Conservation (phyloP, 2,888 invertebrate genomes). For the Holacanthella duospinosa region DNA sequence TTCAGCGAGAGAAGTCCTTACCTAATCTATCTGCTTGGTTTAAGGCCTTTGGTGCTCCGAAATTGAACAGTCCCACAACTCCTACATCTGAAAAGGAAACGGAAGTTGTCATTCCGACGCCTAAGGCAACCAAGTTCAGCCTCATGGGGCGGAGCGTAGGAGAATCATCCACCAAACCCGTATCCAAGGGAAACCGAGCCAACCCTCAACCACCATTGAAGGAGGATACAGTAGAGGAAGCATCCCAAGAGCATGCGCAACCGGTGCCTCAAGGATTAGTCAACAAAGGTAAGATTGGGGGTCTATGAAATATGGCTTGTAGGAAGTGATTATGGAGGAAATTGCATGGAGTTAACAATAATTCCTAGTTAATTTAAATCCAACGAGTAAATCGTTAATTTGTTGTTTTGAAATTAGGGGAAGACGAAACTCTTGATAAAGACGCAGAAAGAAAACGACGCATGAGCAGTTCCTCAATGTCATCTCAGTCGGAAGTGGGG, state of each 20-base stretch:
- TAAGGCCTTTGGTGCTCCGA: constrained; percentile 76
- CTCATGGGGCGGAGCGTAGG: constrained; percentile 34
- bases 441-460: constrained; percentile 55
- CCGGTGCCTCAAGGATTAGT: no score
- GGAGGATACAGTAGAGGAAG: no score
- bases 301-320: no score
- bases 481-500: constrained; percentile 40
- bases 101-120: constrained; percentile 40
- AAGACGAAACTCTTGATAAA: background rate
- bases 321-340: no score
- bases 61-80: background rate
- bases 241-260: background rate
- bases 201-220: no score
- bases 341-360: no score
- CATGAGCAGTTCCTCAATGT: constrained; percentile 62
- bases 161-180: constrained; percentile 4
- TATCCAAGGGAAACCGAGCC: no score
- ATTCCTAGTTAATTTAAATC: no score
- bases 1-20: constrained; percentile 57
- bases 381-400: no score
- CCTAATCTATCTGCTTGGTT: constrained; percentile 86
- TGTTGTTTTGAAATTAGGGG: no score
- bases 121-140: constrained; percentile 25
- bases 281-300: no score
- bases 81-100: background rate